Conservation (phyloP, 30 jellyfish, hydroid and myxozoan species). For the Aurelia sp. region DNA sequence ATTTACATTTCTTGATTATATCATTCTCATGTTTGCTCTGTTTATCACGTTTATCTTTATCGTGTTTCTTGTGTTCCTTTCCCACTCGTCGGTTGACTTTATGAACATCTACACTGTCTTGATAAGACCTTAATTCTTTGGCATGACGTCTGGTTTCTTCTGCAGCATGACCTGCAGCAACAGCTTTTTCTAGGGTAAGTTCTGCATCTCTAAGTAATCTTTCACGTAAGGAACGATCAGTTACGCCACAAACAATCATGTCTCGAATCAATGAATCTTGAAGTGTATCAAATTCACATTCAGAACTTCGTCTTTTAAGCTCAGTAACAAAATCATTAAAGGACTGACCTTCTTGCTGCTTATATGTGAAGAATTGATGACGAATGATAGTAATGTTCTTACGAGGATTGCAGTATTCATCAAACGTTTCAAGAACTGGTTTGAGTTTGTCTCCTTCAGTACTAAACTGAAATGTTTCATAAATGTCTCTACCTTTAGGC, state of each 20-base stretch:
- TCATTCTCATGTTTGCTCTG: conserved; percentile 21
- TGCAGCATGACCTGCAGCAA: conserved; percentile 60
- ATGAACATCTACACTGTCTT: conserved; percentile 19
- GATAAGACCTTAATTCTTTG: conserved; percentile 22
- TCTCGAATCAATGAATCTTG: conserved; percentile 33
- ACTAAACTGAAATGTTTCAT: conserved; percentile 46
- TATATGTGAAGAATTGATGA: conserved; percentile 42
- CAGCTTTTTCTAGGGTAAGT: conserved; percentile 36
- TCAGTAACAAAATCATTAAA: conserved; percentile 60
- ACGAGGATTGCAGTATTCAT: conserved; percentile 42
- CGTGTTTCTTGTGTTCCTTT: conserved; percentile 50
- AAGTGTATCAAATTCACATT: conserved; percentile 61
- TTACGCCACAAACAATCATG: conserved; percentile 50
- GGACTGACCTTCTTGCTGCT: no score
- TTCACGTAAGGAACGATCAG: conserved; percentile 9
- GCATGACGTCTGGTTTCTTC: conserved; percentile 66
- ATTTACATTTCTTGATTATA: conserved; percentile 7
- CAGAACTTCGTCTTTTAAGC: conserved; percentile 44
- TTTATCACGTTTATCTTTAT: conserved; percentile 24
- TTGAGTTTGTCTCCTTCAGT: conserved; percentile 52
- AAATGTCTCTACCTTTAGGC: conserved; percentile 57
- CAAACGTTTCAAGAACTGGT: conserved; percentile 49
- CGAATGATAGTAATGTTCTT: conserved; percentile 47
- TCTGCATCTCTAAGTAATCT: conserved; percentile 21
- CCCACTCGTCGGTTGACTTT: conserved; percentile 32